Evolutionary conservation across 2,113 vertebrate genomes (phyloP).

Genomic region (Sceloporus tristichus): DNA sequence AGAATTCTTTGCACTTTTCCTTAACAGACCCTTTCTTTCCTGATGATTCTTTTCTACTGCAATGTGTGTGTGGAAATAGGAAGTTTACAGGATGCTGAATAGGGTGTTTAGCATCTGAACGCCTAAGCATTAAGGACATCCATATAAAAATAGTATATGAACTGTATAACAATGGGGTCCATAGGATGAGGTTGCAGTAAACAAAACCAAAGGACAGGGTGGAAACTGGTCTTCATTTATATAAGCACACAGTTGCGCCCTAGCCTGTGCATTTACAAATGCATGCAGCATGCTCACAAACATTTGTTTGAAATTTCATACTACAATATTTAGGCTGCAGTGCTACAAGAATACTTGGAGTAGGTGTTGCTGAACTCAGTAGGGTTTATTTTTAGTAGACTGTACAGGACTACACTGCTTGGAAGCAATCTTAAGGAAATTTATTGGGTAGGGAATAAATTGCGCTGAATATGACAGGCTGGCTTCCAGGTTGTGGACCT

Average conservation of each 20-base stretch:
- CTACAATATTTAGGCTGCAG: not conserved
- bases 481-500: not conserved
- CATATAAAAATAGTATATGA: not conserved
- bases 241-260: not conserved
- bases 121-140: not conserved
- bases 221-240: constrained; percentile 9
- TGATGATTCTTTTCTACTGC: not conserved
- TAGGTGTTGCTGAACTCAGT: not conserved
- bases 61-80: not conserved
- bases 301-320: not conserved
- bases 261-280: no score
- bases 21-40: not conserved
- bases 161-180: not conserved
- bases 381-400: not conserved
- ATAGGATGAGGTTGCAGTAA: not conserved
- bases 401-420: not conserved
- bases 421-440: not conserved
- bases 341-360: not conserved
- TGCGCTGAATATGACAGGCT: not conserved
- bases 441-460: not conserved
- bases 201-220: not conserved
- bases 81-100: constrained; percentile 12
- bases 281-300: no score
- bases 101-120: not conserved
- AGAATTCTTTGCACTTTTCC: not conserved